phyloP scores from a whole-genome alignment of 2,797 vertebrate genomes.

The Clarias platycephalus region DNA sequence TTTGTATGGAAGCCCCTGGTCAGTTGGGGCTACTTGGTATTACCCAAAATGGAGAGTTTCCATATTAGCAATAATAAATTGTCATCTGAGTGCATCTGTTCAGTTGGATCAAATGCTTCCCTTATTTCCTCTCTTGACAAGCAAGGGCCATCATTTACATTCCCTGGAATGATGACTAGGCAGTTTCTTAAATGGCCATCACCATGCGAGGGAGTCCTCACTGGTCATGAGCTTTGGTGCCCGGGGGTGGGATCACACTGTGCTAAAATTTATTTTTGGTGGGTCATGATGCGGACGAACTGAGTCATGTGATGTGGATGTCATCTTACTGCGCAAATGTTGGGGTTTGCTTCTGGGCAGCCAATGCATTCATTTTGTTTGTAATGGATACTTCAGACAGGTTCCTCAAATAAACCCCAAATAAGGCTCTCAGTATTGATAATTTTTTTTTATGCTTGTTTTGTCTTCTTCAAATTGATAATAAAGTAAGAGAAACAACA shows the following conservation, averaged over 20 bases:
- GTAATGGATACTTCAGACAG: conserved; percentile 50
- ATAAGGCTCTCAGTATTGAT: not conserved
- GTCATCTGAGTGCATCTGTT: conserved; percentile 72
- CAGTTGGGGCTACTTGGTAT: not conserved
- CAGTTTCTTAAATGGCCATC: conserved; percentile 75
- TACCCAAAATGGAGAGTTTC: conserved; percentile 51
- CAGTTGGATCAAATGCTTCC: conserved; percentile 67
- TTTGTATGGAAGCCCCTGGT: not conserved
- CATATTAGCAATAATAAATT: conserved; percentile 64
- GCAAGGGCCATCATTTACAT: conserved; percentile 74
- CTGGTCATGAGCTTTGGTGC: conserved; percentile 15
- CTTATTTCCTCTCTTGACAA: conserved; percentile 77
- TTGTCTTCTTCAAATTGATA: not conserved
- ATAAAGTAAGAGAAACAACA: not conserved
- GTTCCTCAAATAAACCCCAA: conserved; percentile 1
- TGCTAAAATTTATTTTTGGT: conserved; percentile 70
- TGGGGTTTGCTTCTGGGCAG: conserved; percentile 60
- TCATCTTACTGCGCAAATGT: conserved; percentile 62
- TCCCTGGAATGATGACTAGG: conserved; percentile 80
- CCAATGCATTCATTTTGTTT: conserved; percentile 46
- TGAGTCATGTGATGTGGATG: conserved; percentile 65
- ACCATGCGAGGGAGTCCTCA: conserved; percentile 33
- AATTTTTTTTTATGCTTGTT: not conserved
- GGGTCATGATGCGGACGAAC: conserved; percentile 52
- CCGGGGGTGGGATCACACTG: conserved; percentile 18